A percentile compares a stretch with the other conserved stretches of the same genome.
Evolutionary conservation across 64 coral and sea anemone species (phyloP).

Genomic region (Trachythela sp.): DNA sequence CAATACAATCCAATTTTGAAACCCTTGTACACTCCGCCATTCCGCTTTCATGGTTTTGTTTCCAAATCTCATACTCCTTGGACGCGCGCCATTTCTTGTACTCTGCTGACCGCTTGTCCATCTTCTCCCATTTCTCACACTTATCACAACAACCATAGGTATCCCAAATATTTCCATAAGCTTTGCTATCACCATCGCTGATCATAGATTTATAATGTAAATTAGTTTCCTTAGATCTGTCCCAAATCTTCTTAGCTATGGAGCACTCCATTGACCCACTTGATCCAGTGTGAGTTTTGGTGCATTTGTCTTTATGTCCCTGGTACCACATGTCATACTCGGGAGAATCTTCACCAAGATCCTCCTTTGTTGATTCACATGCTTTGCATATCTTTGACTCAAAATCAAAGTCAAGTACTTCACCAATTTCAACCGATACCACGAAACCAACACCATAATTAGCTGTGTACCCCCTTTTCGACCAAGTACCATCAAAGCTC

Average conservation of each 20-base stretch:
- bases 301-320: conserved; percentile 24
- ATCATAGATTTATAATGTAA: conserved; percentile 42
- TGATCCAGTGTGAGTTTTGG: conserved; percentile 26
- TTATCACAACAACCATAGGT: conserved; percentile 26
- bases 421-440: conserved; percentile 32
- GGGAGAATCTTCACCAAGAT: conserved; percentile 19
- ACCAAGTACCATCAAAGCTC: conserved; percentile 60
- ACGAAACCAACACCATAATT: conserved; percentile 56
- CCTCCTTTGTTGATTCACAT: conserved; percentile 28
- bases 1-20: conserved; percentile 26
- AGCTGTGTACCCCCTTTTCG: conserved; percentile 42
- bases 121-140: conserved; percentile 33
- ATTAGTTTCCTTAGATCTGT: neutral
- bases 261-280: conserved; percentile 25
- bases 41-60: conserved; percentile 9
- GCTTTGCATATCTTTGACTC: conserved; percentile 30
- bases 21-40: conserved; percentile 2
- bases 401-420: conserved; percentile 56
- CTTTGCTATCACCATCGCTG: conserved; percentile 45
- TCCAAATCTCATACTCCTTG: conserved; percentile 18
- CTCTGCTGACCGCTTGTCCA: neutral
- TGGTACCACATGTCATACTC: conserved; percentile 28
- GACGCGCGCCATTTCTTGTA: conserved; percentile 28
- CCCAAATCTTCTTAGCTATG: conserved; percentile 41
- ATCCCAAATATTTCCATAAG: conserved; percentile 32